A percentile compares a stretch with the other conserved stretches of the same genome.
These are phyloP conservation scores for Catharus fuscescens DNA, from an alignment of 2,113 vertebrate species.

Conservation along the genomic window DNA sequence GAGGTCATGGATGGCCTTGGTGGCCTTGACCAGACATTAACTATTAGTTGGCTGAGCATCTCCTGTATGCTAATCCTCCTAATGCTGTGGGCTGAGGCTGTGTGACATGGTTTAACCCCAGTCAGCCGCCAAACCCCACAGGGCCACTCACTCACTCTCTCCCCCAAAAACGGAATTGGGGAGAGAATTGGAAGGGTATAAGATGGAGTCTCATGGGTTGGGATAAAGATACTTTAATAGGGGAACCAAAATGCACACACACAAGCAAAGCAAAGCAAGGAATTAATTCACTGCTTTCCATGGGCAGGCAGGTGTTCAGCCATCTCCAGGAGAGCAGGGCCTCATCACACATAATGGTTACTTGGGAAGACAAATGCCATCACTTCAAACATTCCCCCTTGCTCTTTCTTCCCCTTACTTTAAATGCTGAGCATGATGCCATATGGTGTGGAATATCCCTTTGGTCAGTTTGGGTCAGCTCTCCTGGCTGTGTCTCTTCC, in stretches of 20 bases:
- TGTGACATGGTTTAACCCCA: background rate
- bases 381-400: background rate
- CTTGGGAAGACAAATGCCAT: background rate
- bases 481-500: background rate
- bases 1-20: background rate
- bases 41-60: too few species aligned
- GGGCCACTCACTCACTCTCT: background rate
- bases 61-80: background rate
- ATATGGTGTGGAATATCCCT: background rate
- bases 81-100: background rate
- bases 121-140: background rate
- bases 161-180: background rate
- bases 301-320: background rate
- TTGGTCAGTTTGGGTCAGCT: background rate
- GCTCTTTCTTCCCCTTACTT: background rate
- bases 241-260: background rate
- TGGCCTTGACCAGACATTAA: fast-evolving
- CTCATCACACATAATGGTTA: background rate
- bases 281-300: background rate
- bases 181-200: background rate
- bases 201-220: background rate
- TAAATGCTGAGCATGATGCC: background rate
- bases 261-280: background rate
- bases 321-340: background rate
- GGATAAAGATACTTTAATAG: background rate